Base-by-base conservation (phyloP, 2,888 invertebrate genomes). In the Julus scandinavius region DNA sequence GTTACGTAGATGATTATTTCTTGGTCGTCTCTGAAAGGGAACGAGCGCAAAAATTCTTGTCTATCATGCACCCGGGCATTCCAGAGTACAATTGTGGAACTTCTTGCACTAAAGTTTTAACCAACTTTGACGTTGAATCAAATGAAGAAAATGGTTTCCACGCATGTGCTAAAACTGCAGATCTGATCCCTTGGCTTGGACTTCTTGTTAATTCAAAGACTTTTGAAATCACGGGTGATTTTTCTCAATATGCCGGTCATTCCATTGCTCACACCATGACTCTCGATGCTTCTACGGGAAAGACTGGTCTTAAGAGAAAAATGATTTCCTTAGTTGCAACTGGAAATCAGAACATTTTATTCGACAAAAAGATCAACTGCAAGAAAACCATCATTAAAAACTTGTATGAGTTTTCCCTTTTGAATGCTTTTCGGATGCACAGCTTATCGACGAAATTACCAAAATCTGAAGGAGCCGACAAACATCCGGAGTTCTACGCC, bases 371-470 rank as follows among this genome's bases (percentile, higher is more conserved):
- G 29, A 85, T 85, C 85, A 38, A 29, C 9, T 7, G 38, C 40
- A 38, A 45, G 17, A 85, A 38, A 45, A 2, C n/a, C 1, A 40
- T 40, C 85, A 85, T 85, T 11, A 85, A n/a, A 40, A 85, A 85
- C 85, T 40, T 85, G 20, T 85, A 85, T 17, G 38, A 85, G 20
- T n/a, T n/a, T 38, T 38, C 85, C 11, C 85, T 85, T n/a, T 41
- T 85, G 41, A n/a, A n/a, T 85, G 85, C 85, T n/a, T 85, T 85
- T 38, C 40, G 85, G 29, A 38, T 85, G 20, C 85, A 85, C 41
- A 45, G 85, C n/a, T 45, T 85, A n/a, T 20, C n/a, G n/a, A 45
- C n/a, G n/a, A 85, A 85, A 40, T 40, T 85, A 20, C 29, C 40
- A 20, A 38, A 45, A 20, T 40, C 29, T n/a, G 85, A 85, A 38